These are phyloP conservation scores for Coracopsis vasa DNA, from an alignment of 2,113 vertebrate species.

Conservation along the genomic window DNA sequence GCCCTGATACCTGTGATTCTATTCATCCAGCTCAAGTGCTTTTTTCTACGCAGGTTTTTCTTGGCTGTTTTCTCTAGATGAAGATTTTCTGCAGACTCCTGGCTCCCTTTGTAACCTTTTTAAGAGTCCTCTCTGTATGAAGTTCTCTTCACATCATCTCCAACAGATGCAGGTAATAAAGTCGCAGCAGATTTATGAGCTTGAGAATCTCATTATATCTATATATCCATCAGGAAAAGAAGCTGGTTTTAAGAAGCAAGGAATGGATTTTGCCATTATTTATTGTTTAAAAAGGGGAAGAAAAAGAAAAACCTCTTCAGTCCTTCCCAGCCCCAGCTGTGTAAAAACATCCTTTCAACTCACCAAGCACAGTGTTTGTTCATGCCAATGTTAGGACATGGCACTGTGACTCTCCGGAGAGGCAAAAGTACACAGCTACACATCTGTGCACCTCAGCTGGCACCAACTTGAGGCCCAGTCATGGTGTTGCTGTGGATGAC, in stretches of 20 bases:
- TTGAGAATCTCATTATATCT: slow-evolving; percentile 45
- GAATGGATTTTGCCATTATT: neutral
- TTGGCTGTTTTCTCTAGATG: slow-evolving; percentile 20
- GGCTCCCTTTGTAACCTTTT: slow-evolving; percentile 47
- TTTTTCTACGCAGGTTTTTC: neutral
- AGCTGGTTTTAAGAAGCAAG: neutral
- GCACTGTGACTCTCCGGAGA: neutral
- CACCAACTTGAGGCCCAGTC: neutral
- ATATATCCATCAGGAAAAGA: slow-evolving; percentile 22
- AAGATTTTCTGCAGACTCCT: slow-evolving; percentile 23
- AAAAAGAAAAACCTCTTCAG: neutral
- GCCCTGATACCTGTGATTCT: neutral
- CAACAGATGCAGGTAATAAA: slow-evolving; percentile 29
- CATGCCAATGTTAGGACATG: neutral
- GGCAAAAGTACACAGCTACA: neutral
- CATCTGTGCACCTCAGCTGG: neutral
- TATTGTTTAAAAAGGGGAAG: slow-evolving; percentile 39
- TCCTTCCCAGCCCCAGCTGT: neutral
- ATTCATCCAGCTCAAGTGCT: neutral
- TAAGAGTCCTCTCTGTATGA: slow-evolving; percentile 32
- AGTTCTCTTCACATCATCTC: slow-evolving; percentile 35
- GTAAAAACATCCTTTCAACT: slow-evolving; percentile 15
- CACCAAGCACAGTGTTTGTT: neutral
- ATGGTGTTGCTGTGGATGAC: neutral
- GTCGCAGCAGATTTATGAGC: neutral